A percentile compares a stretch with the other conserved stretches of the same genome.
Evolutionary conservation across 2,888 invertebrate species (phyloP).

Genomic region (Sepiola atlantica): DNA sequence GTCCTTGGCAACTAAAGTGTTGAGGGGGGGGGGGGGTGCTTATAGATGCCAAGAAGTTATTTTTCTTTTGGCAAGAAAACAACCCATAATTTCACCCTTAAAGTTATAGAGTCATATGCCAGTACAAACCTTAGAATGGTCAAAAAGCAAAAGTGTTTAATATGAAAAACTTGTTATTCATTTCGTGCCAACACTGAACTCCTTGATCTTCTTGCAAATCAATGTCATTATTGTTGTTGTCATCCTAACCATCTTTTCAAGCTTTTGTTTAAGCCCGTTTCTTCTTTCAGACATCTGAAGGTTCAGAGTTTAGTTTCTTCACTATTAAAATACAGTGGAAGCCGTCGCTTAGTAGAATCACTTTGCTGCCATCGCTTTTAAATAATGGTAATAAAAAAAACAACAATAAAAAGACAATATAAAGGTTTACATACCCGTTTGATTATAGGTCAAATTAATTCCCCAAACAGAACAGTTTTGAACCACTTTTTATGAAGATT

Average conservation of each 20-base stretch:
- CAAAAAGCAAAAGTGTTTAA: slow-evolving; percentile 8
- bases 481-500: too few species aligned
- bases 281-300: neutral
- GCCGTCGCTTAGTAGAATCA: too few species aligned
- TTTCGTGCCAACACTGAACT: neutral
- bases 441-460: too few species aligned
- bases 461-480: too few species aligned
- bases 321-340: neutral
- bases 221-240: neutral
- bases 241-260: neutral
- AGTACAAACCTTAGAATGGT: neutral
- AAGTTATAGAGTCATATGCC: slow-evolving; percentile 19
- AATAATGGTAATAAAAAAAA: too few species aligned
- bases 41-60: neutral
- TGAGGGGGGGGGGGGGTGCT: neutral
- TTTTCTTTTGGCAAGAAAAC: neutral
- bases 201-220: neutral
- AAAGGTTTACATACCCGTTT: too few species aligned
- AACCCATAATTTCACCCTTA: neutral
- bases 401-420: too few species aligned
- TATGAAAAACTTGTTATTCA: slow-evolving; percentile 32
- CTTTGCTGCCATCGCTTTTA: too few species aligned
- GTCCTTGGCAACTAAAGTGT: neutral
- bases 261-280: neutral
- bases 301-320: neutral